Evolutionary conservation across 1,140 invertebrate species (phyloP).

Genomic region (Propsilocerus akamusi): DNA sequence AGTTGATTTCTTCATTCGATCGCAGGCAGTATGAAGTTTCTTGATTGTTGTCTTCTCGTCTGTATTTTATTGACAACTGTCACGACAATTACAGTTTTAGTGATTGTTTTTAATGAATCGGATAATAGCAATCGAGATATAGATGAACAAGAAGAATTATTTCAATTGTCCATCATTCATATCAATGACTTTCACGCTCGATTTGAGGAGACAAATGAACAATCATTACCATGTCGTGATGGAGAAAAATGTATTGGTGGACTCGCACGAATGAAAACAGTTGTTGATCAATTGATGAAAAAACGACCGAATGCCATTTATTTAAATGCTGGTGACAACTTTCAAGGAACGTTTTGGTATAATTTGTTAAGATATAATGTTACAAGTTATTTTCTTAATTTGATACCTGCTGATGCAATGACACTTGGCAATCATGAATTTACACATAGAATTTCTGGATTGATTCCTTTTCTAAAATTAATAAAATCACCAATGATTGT

Average conservation of each 20-base stretch:
- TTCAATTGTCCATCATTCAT: constrained; percentile 52
- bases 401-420: constrained; percentile 56
- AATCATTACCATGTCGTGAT: constrained; percentile 36
- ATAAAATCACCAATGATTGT: constrained; percentile 44
- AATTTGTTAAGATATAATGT: constrained; percentile 54
- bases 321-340: constrained; percentile 70
- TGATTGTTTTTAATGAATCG: no score
- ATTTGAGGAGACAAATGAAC: constrained; percentile 45
- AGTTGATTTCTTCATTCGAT: no score
- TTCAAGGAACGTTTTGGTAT: constrained; percentile 74
- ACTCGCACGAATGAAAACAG: constrained; percentile 42
- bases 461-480: constrained; percentile 44
- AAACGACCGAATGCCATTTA: constrained; percentile 41
- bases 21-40: no score
- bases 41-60: no score
- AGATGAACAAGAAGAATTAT: constrained; percentile 22
- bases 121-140: no score
- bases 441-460: constrained; percentile 52
- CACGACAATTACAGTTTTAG: no score
- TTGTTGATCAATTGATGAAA: constrained; percentile 29
- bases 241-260: constrained; percentile 42
- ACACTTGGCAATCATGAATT: constrained; percentile 80
- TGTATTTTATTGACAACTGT: no score
- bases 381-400: constrained; percentile 54
- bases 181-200: constrained; percentile 69